A percentile compares a stretch with the other conserved stretches of the same genome.
Conservation (phyloP, 2,888 invertebrate genomes). For the Acrobasis consociella region DNA sequence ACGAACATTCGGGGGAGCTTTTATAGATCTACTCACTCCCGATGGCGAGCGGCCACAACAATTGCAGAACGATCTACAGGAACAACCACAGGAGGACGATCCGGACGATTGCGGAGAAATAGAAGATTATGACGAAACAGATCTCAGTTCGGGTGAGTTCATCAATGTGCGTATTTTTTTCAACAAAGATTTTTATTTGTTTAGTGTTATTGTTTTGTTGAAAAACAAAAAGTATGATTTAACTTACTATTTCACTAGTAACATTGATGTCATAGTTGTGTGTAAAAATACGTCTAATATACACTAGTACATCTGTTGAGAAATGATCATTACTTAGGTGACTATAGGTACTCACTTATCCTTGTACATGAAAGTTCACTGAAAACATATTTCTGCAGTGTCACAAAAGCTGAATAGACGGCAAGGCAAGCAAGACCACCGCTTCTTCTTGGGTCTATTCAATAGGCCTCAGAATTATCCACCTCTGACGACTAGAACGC, state of each 20-base stretch:
- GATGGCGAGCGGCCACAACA: slow-evolving; percentile 35
- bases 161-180: background rate
- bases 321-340: too few relatives aligned
- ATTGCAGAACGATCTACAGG: slow-evolving; percentile 51
- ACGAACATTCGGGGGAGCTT: slow-evolving; percentile 59
- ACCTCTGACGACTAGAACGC: slow-evolving; percentile 20
- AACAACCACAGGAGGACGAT: slow-evolving; percentile 63
- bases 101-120: slow-evolving; percentile 71
- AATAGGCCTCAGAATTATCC: slow-evolving; percentile 26
- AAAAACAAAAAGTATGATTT: too few relatives aligned
- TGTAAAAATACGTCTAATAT: too few relatives aligned
- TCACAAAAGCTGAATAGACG: slow-evolving; percentile 42
- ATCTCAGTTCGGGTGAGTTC: slow-evolving; percentile 66
- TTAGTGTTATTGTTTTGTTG: too few relatives aligned
- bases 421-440: slow-evolving; percentile 34
- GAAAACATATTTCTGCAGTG: slow-evolving; percentile 40
- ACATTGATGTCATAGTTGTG: too few relatives aligned
- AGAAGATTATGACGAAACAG: slow-evolving; percentile 74
- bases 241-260: too few relatives aligned
- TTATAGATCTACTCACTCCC: slow-evolving; percentile 56
- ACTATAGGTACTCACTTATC: too few relatives aligned
- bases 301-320: too few relatives aligned
- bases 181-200: background rate
- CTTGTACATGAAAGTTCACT: too few relatives aligned
- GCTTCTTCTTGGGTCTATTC: slow-evolving; percentile 36